These are phyloP conservation scores for Ptychodera flava DNA, from an alignment of 35 echinoderm and acorn worm species.

Conservation along the genomic window DNA sequence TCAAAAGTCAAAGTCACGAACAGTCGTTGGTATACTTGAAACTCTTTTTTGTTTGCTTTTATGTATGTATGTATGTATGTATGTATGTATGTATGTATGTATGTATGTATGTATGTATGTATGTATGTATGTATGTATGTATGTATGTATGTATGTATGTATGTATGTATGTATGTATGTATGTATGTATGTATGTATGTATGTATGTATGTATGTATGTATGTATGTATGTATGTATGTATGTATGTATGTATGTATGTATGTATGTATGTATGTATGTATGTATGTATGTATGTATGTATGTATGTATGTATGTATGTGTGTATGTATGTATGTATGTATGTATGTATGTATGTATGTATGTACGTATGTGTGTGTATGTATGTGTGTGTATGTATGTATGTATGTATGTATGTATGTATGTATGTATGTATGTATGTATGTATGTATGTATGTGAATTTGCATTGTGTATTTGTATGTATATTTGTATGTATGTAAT, in stretches of 20 bases:
- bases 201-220: not conserved
- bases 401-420: no score
- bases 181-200: not conserved
- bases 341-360: slow-evolving; percentile 2
- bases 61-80: not conserved
- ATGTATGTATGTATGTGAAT: no score
- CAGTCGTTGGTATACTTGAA: no score
- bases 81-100: not conserved
- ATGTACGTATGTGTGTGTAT: not conserved
- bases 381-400: no score
- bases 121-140: not conserved
- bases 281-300: not conserved
- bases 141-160: not conserved
- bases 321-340: not conserved
- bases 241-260: not conserved
- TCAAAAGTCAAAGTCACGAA: no score
- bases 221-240: not conserved
- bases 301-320: not conserved
- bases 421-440: no score
- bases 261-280: not conserved
- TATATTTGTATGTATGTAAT: no score
- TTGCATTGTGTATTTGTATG: no score
- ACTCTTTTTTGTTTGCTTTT: no score
- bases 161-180: not conserved
- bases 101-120: not conserved